Evolutionary conservation across 2,113 vertebrate genomes (phyloP), one percentile per base, ranked within the genome.

Genomic region (Hiodon alosoides): DNA sequence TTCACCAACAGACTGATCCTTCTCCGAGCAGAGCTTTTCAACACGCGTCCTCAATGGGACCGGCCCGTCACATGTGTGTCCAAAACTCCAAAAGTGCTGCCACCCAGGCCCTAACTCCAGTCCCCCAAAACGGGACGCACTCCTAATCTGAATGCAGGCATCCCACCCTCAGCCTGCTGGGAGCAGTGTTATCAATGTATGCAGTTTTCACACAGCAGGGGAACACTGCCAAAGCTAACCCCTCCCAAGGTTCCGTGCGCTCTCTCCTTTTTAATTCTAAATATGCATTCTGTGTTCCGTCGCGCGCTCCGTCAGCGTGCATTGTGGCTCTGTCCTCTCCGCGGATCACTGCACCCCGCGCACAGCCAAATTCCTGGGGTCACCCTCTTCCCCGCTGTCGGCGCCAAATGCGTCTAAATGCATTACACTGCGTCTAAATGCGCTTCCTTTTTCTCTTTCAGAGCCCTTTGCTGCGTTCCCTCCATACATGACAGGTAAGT

Each of bases 391-490:
- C 13, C 46, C 13, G 48, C 47, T 59, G 60, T 71, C 55, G 11
- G 51, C 67, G 13, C 61, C 31, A n/a, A n/a, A n/a, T n/a, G n/a
- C n/a, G n/a, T n/a, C n/a, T n/a, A n/a, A n/a, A n/a, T n/a, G n/a
- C n/a, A n/a, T n/a, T n/a, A n/a, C n/a, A n/a, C n/a, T n/a, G n/a
- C n/a, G n/a, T n/a, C n/a, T 14, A 57, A 77, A 58, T 9, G 4
- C 14, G 8, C 2, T 58, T 67, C 13, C 4, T 10, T 76, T 67
- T 82, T 81, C 84, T 77, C 83, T 88, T 91, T 59, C 91, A 98
- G 97, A 96, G 86, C 95, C 95, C 75, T 92, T 95, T 79, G 91
- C 92, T 58, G 94, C 95, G 78, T 95, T 97, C 82, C 93, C 93
- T 82, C 94, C 95, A 79, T 93, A 94, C 90, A 92, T 93, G 85